Conservation (phyloP, 2,797 vertebrate genomes). For the Lepus townsendii region DNA sequence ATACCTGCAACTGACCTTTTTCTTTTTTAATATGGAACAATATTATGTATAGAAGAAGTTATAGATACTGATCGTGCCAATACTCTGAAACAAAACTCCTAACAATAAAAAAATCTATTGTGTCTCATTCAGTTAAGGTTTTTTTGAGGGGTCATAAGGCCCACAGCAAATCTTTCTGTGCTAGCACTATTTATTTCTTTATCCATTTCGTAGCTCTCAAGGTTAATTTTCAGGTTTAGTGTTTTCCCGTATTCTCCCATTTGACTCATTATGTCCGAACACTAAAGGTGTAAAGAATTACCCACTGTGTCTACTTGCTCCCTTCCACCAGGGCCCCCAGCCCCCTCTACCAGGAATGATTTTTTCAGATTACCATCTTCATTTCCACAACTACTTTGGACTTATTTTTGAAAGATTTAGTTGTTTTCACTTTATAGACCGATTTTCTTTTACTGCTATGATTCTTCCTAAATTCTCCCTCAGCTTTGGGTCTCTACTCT, state of each 20-base stretch:
- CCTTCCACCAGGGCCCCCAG: neutral
- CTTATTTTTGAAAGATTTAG: constrained; percentile 1
- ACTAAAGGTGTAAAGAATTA: neutral
- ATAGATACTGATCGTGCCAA: neutral
- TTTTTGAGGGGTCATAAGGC: neutral
- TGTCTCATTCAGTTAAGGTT: neutral
- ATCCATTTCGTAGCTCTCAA: neutral
- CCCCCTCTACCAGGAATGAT: neutral
- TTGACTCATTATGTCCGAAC: neutral
- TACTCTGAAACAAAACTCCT: neutral
- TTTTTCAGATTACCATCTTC: neutral
- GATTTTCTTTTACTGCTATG: neutral
- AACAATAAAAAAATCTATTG: neutral
- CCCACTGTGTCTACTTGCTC: neutral
- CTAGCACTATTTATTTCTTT: neutral
- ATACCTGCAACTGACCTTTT: neutral
- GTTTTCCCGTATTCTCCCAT: neutral
- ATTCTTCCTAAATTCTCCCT: neutral
- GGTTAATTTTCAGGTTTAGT: neutral
- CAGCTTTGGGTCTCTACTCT: neutral
- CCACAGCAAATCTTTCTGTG: constrained; percentile 11
- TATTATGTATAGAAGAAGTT: neutral
- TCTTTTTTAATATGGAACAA: neutral
- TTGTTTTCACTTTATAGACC: neutral
- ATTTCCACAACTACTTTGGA: neutral